Evolutionary conservation across 1,140 invertebrate genomes (phyloP), one percentile per base, ranked within the genome.

Genomic region (Ptiloglossa arizonensis): DNA sequence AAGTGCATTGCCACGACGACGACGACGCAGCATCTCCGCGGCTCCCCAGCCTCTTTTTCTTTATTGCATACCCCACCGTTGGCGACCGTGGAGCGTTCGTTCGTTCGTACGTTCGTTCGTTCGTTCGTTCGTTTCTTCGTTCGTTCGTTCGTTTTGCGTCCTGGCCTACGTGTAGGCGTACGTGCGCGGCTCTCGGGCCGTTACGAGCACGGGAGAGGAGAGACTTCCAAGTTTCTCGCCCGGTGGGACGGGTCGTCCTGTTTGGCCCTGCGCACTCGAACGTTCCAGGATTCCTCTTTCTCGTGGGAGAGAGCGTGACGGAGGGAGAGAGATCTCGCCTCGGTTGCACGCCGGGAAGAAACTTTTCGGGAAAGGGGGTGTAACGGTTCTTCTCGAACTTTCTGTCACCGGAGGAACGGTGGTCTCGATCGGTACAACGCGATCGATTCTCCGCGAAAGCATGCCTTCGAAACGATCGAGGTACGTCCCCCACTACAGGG

Each of bases 1-100:
- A 87, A 89, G 88, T 89, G 88, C 87, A 89, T 85, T 88, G 87
- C 79, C 87, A 88, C 76, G 71, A 38, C 57, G 52, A 70, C 54
- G 41, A 73, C 66, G 67, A 77, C 67, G 72, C 83, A 86, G 79
- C 81, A 87, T 87, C 82, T 73, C 74, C 68, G 38, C 27, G 64
- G 67, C 52, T 59, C 56, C 19, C 41, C 17, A 4, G 35, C 27
- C 38, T 80, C 69, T 71, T 79, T 70, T 86, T 86, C 85, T 86
- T 41, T 86, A 62, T 86, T 86, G 81, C 84, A 83, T 86, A 81
- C 73, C 64, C 85, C 77, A 80, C 82, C 73, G 72, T n/a, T 62
- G 66, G 50, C 76, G 52, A 70, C 60, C 63, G 48, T 54, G 67
- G 48, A 46, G 38, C 63, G 44, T 4, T 29, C 35, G 32, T 48